Evolutionary conservation across 1,140 invertebrate species (phyloP), one percentile per base, ranked within the genome.

Genomic region (Hylaeus anthracinus): DNA sequence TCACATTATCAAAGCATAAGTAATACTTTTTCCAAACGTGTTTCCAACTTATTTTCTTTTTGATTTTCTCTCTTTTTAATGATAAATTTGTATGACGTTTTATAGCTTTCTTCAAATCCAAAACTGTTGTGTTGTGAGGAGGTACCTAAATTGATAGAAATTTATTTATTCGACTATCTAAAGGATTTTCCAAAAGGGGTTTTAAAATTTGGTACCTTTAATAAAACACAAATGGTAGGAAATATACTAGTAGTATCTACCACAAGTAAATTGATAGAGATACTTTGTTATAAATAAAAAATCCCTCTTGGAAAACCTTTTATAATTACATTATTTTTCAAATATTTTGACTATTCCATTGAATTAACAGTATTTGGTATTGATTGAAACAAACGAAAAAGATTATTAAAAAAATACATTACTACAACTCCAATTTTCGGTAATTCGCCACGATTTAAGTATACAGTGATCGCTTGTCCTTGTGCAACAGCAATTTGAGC

Each of bases 41-140:
- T 74, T 90, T 93, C 93, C 93, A 94, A 73, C 92, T 93, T 51
- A 93, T 92, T 81, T 93, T 93, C 55, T 89, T 91, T 3, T 82
- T 90, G 1, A 92, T 74, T 5, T 90, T 87, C 63, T 93, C 90
- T 76, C 93, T 89, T 66, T 89, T 90, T 1, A 93, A 65, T 15
- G 89, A 86, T 60, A 93, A 88, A 82, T 88, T 91, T 56, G 91
- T 93, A 66, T 92, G 85, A n/a, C 89, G 74, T 77, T 90, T 90
- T 15, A 94, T 83, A 5, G 93, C 91, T 84, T 90, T 93, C 66
- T 93, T 94, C 1, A 94, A 76, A 79, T 93, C 92, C 0, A 91
- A 61, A 9, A 94, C 90, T 26, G 91, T 91, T 26, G 92, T 93
- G 45, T 87, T 88, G 61, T 90, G 87, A 0, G 90, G 89, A 8